A percentile compares a stretch with the other conserved stretches of the same genome.
phyloP scores from a whole-genome alignment of 2,888 invertebrate species.

The Cryptus armator region DNA sequence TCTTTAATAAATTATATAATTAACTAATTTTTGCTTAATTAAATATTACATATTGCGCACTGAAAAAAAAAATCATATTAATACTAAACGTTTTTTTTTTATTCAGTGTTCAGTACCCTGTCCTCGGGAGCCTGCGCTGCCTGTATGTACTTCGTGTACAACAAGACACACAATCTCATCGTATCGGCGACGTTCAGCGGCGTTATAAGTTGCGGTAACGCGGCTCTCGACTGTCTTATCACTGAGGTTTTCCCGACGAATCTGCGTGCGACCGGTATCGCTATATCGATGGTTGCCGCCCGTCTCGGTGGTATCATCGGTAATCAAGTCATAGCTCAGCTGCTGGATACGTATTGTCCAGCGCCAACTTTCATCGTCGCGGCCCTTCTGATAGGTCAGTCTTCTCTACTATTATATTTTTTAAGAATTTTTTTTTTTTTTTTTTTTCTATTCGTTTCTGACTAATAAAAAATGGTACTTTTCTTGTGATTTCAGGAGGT shows the following conservation, averaged over 20 bases:
- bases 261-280: slow-evolving; percentile 95
- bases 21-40: too few species aligned
- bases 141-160: slow-evolving; percentile 94
- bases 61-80: neutral
- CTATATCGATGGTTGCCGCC: slow-evolving; percentile 95
- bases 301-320: slow-evolving; percentile 95
- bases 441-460: neutral
- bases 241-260: slow-evolving; percentile 97
- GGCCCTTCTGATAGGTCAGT: slow-evolving; percentile 89
- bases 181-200: slow-evolving; percentile 95
- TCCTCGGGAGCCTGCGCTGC: slow-evolving; percentile 94
- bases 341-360: slow-evolving; percentile 95
- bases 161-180: slow-evolving; percentile 93
- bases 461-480: neutral
- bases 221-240: slow-evolving; percentile 95
- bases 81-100: slow-evolving; percentile 11
- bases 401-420: neutral
- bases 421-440: neutral
- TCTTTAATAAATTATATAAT: too few species aligned
- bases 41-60: neutral
- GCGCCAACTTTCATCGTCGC: slow-evolving; percentile 97
- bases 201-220: slow-evolving; percentile 95
- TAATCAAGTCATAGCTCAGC: slow-evolving; percentile 94
- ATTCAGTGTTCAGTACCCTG: slow-evolving; percentile 93
- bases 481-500: slow-evolving; percentile 87